phyloP scores from a whole-genome alignment of 2,113 vertebrate species.

The Coryphaenoides rupestris region DNA sequence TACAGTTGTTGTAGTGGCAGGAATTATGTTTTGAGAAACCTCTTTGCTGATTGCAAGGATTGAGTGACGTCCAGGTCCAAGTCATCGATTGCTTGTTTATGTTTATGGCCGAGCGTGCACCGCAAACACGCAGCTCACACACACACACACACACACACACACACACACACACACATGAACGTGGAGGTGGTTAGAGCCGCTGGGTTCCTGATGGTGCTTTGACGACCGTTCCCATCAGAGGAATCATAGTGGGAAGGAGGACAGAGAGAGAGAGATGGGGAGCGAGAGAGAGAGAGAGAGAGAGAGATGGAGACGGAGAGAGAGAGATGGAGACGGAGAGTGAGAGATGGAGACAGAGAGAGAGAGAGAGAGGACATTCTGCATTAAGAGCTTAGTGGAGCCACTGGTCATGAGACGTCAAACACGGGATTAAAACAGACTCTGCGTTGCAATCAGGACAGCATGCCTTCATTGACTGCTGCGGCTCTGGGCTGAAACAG shows the following conservation, averaged over 20 bases:
- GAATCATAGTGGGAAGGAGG: no score
- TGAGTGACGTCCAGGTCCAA: no score
- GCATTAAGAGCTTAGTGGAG: constrained; percentile 47
- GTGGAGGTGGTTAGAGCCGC: no score
- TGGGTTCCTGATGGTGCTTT: no score
- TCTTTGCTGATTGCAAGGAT: no score
- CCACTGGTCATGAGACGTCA: constrained; percentile 36
- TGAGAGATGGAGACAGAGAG: not conserved
- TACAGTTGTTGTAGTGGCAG: no score
- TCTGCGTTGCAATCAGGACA: constrained; percentile 50
- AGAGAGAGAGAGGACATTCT: constrained; percentile 13
- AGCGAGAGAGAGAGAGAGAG: not conserved
- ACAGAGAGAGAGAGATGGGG: not conserved
- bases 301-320: not conserved
- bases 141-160: constrained; percentile 4
- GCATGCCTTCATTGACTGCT: constrained; percentile 41
- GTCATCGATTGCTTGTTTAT: no score
- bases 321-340: not conserved
- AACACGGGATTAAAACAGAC: constrained; percentile 49
- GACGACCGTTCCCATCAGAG: no score
- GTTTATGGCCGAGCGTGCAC: not conserved
- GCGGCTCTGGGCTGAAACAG: constrained; percentile 27
- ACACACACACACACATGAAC: constrained; percentile 6
- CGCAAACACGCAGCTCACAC: constrained; percentile 3
- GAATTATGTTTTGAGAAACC: no score